Evolutionary conservation across 2,888 invertebrate species (phyloP), one percentile per base, ranked within the genome.

Genomic region (Craniophora ligustri): DNA sequence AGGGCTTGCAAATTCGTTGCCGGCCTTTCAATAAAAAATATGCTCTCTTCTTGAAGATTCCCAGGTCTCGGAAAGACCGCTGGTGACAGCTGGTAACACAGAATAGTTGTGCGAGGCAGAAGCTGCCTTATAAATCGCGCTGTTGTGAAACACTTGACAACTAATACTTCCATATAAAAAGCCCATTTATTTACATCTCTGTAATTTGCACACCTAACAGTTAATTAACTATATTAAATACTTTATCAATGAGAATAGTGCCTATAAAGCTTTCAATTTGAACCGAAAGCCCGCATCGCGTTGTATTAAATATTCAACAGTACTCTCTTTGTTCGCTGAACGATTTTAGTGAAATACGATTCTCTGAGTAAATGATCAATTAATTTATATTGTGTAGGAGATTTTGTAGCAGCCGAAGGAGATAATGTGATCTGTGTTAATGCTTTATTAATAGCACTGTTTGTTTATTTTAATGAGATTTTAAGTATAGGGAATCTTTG

Each of bases 171-270:
- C n/a, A n/a, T n/a, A n/a, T n/a, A n/a, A n/a, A n/a, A n/a, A n/a
- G n/a, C n/a, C n/a, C n/a, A 26, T 11, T 42, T 63, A 56, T 61
- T 63, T 48, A 61, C 56, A 31, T 8, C 38, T 10, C 32, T 57
- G 50, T 50, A 64, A 57, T 57, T 61, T 36, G 61, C 41, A 57
- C 50, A 11, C 44, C 50, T 44, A 30, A 48, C 58, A 45, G 39
- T 49, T 65, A 64, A 64, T 64, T 60, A 66, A 61, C 39, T 61
- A 61, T 40, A 66, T 46, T 61, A 56, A 44, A 32, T 34, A 39
- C 39, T 66, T 60, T 55, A 67, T 61, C 49, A 46, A 50, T 28
- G 42, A 47, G 57, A 67, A 62, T 62, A 57, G 67, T 65, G 66
- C 34, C 55, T 50, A 50, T 62, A 62, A 56, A 67, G 65, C 66